phyloP scores from a whole-genome alignment of 2,113 vertebrate species.

The Stegostoma tigrinum region DNA sequence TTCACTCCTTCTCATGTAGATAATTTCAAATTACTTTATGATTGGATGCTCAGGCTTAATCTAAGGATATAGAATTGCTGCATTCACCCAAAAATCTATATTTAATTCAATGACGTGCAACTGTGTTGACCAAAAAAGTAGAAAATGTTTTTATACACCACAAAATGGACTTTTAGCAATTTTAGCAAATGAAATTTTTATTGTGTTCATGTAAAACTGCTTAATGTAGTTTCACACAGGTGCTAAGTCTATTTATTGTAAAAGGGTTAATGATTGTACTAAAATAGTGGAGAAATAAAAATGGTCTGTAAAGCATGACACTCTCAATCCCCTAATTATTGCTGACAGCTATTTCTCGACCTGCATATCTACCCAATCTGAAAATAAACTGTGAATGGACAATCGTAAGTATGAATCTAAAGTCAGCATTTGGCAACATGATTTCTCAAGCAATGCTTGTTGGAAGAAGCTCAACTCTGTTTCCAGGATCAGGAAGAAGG shows the following conservation, averaged over 20 bases:
- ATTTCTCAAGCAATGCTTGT: neutral
- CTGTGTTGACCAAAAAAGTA: neutral
- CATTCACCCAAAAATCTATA: neutral
- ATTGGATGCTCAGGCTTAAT: neutral
- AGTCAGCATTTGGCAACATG: conserved; percentile 4
- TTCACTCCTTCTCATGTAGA: neutral
- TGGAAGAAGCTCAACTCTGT: neutral
- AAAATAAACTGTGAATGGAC: neutral
- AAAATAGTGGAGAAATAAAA: neutral
- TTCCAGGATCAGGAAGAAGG: neutral
- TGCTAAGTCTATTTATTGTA: neutral
- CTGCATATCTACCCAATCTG: neutral
- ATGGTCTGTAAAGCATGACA: neutral
- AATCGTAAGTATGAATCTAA: neutral
- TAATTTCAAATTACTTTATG: neutral
- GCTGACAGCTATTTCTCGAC: neutral
- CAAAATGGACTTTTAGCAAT: neutral
- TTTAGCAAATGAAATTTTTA: neutral
- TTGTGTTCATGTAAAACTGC: neutral
- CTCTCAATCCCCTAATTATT: neutral
- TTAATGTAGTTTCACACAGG: neutral
- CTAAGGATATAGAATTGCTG: neutral
- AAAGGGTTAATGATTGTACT: neutral
- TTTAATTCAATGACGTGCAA: neutral
- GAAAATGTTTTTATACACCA: neutral